Base-by-base conservation (phyloP, 1,140 invertebrate genomes). In the Drosophila tristis region DNA sequence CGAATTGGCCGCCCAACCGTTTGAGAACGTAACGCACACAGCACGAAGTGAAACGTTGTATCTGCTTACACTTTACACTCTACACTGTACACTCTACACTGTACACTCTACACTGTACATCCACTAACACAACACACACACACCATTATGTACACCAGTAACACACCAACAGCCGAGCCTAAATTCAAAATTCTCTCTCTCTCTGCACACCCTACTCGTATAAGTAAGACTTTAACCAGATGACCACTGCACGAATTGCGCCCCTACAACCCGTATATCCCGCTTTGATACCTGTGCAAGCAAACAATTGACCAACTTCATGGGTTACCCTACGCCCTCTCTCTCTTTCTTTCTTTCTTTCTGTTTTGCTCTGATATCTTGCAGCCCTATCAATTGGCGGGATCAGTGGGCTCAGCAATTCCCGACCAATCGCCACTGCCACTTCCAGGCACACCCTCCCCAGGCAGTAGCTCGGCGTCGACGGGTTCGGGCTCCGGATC, bases 401-500 rank as follows among this genome's bases (percentile, higher is more conserved):
- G 54, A 90, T 92, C 91, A 92, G 91, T 80, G 91, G 91, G 26
- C 91, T 92, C 91, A 79, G 91, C 76, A 92, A 92, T 82, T 87
- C 91, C 77, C 80, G 91, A 90, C 91, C 91, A 74, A 91, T 92
- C 90, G 91, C 91, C 86, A 92, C 91, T 90, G 91, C 91, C 91
- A 91, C 91, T 91, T 86, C 91, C 90, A 70, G 91, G 90, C 86
- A 92, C 91, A 92, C 91, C 91, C 91, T 92, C 91, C 91, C 91
- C 91, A 60, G 91, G 91, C 91, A 92, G 91, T 92, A 92, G 91
- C 82, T 92, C 91, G 45, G 91, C 91, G 11, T 92, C 91, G 65
- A 92, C 91, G 57, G 90, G 90, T 62, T 92, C 91, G 72, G 91
- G 91, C 44, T 92, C 91, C 57, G 90, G 90, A 1, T 90, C 90